phyloP scores from a whole-genome alignment of 1,140 invertebrate species.

The Aphis gossypii region DNA sequence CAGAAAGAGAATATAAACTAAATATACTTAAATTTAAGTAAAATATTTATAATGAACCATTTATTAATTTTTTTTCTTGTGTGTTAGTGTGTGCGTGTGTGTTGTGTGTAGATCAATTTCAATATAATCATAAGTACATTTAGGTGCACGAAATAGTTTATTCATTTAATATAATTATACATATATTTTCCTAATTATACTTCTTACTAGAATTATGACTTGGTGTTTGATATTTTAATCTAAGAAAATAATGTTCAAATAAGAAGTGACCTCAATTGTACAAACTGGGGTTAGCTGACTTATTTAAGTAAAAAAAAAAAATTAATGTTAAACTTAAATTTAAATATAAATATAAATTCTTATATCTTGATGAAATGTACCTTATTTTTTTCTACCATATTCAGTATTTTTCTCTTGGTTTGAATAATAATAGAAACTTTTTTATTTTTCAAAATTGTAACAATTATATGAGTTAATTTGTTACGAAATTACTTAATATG shows the following conservation, averaged over 20 bases:
- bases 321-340: neutral
- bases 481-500: neutral
- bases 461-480: neutral
- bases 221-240: conserved; percentile 24
- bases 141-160: conserved; percentile 24
- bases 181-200: conserved; percentile 38
- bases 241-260: conserved; percentile 9
- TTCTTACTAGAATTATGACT: conserved; percentile 45
- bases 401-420: neutral
- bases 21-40: neutral
- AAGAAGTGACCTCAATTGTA: neutral
- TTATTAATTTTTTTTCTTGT: neutral
- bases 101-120: conserved; percentile 30
- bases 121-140: conserved; percentile 20
- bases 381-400: conserved; percentile 7
- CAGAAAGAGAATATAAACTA: neutral
- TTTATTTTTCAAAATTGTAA: neutral
- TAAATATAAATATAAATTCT: conserved; percentile 16
- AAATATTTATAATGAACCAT: neutral
- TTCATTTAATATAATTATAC: conserved; percentile 39
- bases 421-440: neutral
- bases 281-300: neutral
- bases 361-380: neutral
- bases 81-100: neutral
- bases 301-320: conserved; percentile 4